These are phyloP conservation scores for Caiman crocodilus DNA, from an alignment of 2,797 vertebrate genomes.

Conservation along the genomic window DNA sequence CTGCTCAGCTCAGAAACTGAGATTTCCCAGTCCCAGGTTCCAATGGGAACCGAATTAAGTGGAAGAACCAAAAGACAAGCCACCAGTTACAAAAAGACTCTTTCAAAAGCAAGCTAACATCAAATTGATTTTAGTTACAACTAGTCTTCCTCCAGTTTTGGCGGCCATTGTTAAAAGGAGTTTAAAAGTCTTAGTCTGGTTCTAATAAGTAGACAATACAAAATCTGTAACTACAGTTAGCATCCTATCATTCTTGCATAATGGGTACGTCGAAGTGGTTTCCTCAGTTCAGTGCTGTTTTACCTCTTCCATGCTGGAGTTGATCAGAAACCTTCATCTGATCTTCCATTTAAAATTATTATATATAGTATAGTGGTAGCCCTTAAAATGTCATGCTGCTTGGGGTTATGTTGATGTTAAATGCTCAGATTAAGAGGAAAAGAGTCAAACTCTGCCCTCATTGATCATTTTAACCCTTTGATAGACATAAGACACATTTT, in stretches of 20 bases:
- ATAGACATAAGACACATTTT: neutral
- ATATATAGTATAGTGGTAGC: no score
- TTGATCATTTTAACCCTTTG: no score
- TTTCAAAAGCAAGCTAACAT: neutral
- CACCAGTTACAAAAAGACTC: neutral
- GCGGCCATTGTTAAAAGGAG: no score
- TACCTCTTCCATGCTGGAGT: no score
- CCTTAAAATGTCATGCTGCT: neutral
- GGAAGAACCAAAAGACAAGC: neutral
- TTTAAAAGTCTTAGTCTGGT: no score
- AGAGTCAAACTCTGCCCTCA: no score
- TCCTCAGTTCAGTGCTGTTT: no score
- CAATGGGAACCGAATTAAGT: neutral
- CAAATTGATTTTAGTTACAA: no score
- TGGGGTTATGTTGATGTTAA: neutral
- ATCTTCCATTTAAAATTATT: neutral
- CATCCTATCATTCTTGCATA: fast-evolving
- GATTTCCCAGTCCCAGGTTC: neutral
- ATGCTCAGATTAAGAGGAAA: neutral
- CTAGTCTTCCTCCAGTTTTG: no score
- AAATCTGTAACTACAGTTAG: neutral
- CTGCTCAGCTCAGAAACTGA: neutral
- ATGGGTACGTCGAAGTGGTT: fast-evolving
- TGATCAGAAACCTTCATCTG: no score
- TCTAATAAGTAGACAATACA: fast-evolving